Base-by-base conservation (phyloP, 2,113 vertebrate genomes). In the Phylloscopus trochiloides region DNA sequence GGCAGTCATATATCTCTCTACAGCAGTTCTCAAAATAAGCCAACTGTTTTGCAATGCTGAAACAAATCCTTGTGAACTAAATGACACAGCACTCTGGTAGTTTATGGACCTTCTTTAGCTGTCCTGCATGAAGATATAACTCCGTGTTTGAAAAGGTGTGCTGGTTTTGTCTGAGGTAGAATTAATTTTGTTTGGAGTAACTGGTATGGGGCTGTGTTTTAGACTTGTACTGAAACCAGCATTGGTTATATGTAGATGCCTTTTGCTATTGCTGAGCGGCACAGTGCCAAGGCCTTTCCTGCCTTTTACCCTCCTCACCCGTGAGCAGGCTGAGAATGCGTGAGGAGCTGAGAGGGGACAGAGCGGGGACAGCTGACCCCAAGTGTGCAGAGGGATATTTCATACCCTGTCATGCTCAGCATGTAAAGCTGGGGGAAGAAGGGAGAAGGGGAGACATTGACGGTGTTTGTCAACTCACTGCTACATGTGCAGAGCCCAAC, bases 401-500 rank as follows among this genome's bases (percentile, higher is more conserved):
- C 67, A 58, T 8, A 28, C 21, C 32, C 31, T 50, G 36, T 51
- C 51, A 36, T 66, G 67, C 18, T 73, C 26, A 51, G 26, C 36
- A 50, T 7, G 21, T 43, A 28, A 88, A 51, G 12, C 51, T 51
- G 21, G 9, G 25, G 36, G 26, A 22, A 43, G 36, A 51, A 73
- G 26, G 36, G 80, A 38, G 42, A 65, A 73, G 36, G 5, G 8
- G 7, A 2, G 7, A 28, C 4, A 18, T 5, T 43, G 32, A 19
- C 1, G 0, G 18, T 24, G 26, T 80, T 66, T 51, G 32, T 81
- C 32, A 51, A 58, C 8, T 45, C 28, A 29, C 32, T 0, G 1
- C 28, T 51, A 11, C 5, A 0, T 3, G 12, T 29, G 32, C 15
- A 7, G 28, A 73, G 51, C 28, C 51, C 32, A 51, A 0, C 26